phyloP scores from a whole-genome alignment of 2,113 vertebrate species.

The Ginglymostoma cirratum region DNA sequence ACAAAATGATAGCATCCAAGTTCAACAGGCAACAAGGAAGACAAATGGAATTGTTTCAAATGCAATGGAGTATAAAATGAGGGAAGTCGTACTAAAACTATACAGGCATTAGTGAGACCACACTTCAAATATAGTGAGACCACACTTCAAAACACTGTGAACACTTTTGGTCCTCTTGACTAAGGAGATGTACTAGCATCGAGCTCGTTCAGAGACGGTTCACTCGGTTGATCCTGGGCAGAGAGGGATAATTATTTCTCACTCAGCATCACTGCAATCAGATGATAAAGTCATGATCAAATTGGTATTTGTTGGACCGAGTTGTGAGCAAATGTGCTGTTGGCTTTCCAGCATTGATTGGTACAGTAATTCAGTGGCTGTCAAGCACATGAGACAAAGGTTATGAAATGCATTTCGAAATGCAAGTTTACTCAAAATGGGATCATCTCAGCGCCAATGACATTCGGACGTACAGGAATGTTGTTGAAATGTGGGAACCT shows the following conservation, averaged over 20 bases:
- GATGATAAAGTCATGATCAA: background rate
- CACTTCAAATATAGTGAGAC: too few species aligned
- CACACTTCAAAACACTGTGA: too few species aligned
- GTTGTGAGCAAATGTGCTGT: background rate
- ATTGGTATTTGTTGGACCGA: background rate
- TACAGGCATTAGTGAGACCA: too few species aligned
- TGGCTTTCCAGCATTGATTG: background rate
- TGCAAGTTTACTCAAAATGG: background rate
- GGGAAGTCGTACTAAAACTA: too few species aligned
- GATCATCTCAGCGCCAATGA: background rate
- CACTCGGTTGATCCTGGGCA: too few species aligned
- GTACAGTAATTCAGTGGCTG: background rate
- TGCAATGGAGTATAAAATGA: too few species aligned
- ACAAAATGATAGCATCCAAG: too few species aligned
- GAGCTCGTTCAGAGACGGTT: too few species aligned
- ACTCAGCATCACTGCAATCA: background rate
- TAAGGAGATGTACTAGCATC: too few species aligned
- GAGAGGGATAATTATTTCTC: background rate
- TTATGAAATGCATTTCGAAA: background rate
- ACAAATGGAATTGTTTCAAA: too few species aligned
- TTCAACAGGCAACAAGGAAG: too few species aligned
- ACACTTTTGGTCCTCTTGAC: too few species aligned
- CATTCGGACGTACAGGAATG: background rate
- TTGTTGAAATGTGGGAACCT: background rate
- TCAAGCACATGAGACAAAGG: background rate